These are phyloP conservation scores for Tetramorium bicarinatum DNA, from an alignment of 2,888 invertebrate species.

Conservation along the genomic window DNA sequence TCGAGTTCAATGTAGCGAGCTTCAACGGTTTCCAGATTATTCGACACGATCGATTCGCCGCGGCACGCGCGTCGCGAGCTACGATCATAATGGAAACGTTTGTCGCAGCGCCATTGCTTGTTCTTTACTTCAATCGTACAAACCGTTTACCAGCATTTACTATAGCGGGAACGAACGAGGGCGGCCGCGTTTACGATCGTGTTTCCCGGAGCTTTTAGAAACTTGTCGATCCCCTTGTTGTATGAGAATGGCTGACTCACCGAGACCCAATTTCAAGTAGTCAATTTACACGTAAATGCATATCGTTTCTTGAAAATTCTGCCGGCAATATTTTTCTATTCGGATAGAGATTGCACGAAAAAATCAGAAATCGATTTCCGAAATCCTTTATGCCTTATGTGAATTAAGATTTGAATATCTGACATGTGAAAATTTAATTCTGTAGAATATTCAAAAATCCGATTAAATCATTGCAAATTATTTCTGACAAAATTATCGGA, in stretches of 20 bases:
- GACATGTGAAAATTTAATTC: neutral
- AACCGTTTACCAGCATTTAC: conserved; percentile 44
- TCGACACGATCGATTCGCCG: conserved; percentile 81
- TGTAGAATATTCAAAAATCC: neutral
- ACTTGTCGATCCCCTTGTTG: conserved; percentile 43
- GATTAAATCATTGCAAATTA: neutral
- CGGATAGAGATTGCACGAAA: neutral
- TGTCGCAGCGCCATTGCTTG: conserved; percentile 39
- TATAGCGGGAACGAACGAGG: conserved; percentile 6
- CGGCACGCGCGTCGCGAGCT: conserved; percentile 8
- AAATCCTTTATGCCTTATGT: neutral
- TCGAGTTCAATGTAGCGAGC: conserved; percentile 74
- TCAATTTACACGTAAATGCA: conserved; percentile 43
- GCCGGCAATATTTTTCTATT: neutral
- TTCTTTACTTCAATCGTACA: conserved; percentile 46
- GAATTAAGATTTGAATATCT: neutral
- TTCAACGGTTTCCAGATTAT: conserved; percentile 84
- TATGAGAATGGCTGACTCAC: conserved; percentile 44
- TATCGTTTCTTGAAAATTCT: conserved; percentile 20
- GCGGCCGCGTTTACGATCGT: conserved; percentile 38
- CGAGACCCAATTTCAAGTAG: conserved; percentile 50
- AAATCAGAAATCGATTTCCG: neutral
- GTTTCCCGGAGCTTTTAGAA: conserved; percentile 49
- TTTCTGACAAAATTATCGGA: neutral
- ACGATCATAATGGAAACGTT: conserved; percentile 44